These are phyloP conservation scores for Malachius bipustulatus DNA, from an alignment of 2,888 invertebrate genomes.

Conservation along the genomic window DNA sequence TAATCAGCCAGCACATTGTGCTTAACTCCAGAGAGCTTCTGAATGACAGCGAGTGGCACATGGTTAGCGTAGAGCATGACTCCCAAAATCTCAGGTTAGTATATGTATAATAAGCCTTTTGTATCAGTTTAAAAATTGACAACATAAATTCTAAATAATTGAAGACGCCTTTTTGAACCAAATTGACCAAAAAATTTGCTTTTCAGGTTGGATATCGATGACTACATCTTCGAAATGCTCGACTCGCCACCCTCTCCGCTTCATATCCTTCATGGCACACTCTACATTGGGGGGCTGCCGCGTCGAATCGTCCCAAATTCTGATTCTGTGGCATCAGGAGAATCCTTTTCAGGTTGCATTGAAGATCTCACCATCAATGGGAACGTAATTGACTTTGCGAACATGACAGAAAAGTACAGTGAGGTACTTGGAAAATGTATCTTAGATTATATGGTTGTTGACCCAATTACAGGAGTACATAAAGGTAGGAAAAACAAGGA, in stretches of 20 bases:
- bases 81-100: slow-evolving; percentile 53
- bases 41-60: slow-evolving; percentile 92
- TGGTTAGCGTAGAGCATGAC: slow-evolving; percentile 73
- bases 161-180: too few species aligned
- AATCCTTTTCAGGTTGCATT: slow-evolving; percentile 78
- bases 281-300: slow-evolving; percentile 83
- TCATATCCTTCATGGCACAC: slow-evolving; percentile 52
- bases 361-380: slow-evolving; percentile 87
- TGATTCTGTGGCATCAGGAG: slow-evolving; percentile 45
- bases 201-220: slow-evolving; percentile 74
- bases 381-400: slow-evolving; percentile 64
- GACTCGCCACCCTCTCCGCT: slow-evolving; percentile 43
- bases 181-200: too few species aligned
- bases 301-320: slow-evolving; percentile 41
- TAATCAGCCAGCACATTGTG: slow-evolving; percentile 57
- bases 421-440: slow-evolving; percentile 51
- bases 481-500: too few species aligned
- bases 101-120: too few species aligned
- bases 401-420: slow-evolving; percentile 46
- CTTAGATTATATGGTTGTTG: slow-evolving; percentile 23
- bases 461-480: background rate
- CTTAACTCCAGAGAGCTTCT: slow-evolving; percentile 52
- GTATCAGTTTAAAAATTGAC: too few species aligned
- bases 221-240: slow-evolving; percentile 39
- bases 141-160: too few species aligned